Base-by-base conservation (phyloP, 2,888 invertebrate species). In the Drosophila mulleri region DNA sequence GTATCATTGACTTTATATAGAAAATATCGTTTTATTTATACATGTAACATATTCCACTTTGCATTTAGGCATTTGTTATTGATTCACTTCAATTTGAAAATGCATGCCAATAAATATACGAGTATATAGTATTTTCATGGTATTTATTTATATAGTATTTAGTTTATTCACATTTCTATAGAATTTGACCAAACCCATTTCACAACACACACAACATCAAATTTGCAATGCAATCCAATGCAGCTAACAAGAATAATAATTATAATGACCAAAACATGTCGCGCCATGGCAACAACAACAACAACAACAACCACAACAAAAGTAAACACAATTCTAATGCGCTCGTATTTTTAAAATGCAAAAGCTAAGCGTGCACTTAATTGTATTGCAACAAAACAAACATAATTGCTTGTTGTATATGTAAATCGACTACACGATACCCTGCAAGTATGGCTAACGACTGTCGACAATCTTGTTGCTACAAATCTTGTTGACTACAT, bases 261-360 rank as follows among this genome's bases (percentile, higher is more conserved):
- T 78, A 68, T 79, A 87, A 83, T 74, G 88, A 70, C 82, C 82
- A 82, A 87, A 87, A 76, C 84, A 84, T 78, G 88, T 84, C 82
- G 73, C 72, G 80, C 59, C 63, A 69, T 74, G 68, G 65, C 72
- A 72, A 78, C 82, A 50, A 60, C 64, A 69, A 80, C 80, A 45
- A 45, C 45, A 45, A 26, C 26, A 26, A 26, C 26, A 26, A 26
- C 26, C 26, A 59, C 63, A 59, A 39, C 53, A 62, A 52, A 42
- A 45, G 26, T 44, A 52, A 56, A 62, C 39, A 23, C 47, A 61
- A 54, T 59, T 58, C 56, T 65, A 65, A 67, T 44, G 65, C 67
- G 67, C 37, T 53, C 41, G 60, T 68, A 47, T 77, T 79, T 79
- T 86, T 85, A 70, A 80, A 84, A 83, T 71, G 81, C 73, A 81